Evolutionary conservation across 2,113 vertebrate genomes (phyloP).

Genomic region (Chaetops frenatus): DNA sequence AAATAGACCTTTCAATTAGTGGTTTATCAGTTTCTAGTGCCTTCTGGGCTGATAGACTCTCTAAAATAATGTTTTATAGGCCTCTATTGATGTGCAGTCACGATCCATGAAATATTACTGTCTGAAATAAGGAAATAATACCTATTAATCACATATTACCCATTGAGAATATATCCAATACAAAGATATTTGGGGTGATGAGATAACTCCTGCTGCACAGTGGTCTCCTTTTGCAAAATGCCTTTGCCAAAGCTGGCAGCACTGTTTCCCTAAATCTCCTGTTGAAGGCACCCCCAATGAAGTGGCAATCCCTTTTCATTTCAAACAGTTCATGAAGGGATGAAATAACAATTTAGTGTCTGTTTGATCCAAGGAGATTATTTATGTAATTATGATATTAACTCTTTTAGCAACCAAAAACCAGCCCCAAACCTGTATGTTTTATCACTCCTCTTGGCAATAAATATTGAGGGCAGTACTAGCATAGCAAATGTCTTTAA

Average conservation of each 20-base stretch:
- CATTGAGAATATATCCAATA: background rate
- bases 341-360: background rate
- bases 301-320: background rate
- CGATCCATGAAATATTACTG: background rate
- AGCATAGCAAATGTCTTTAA: background rate
- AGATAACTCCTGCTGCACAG: background rate
- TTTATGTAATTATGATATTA: background rate
- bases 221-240: background rate
- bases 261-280: background rate
- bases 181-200: background rate
- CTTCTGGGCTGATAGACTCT: background rate
- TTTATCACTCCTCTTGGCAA: background rate
- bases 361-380: background rate
- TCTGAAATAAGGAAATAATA: background rate
- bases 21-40: background rate
- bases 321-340: background rate
- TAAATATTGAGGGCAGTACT: background rate
- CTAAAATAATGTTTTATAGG: background rate
- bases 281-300: background rate
- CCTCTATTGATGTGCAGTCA: background rate
- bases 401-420: background rate
- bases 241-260: background rate
- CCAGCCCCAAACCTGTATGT: background rate
- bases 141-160: background rate
- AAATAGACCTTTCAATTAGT: background rate